These are phyloP conservation scores for Erynnis tages DNA, from an alignment of 2,888 invertebrate species.

Conservation along the genomic window DNA sequence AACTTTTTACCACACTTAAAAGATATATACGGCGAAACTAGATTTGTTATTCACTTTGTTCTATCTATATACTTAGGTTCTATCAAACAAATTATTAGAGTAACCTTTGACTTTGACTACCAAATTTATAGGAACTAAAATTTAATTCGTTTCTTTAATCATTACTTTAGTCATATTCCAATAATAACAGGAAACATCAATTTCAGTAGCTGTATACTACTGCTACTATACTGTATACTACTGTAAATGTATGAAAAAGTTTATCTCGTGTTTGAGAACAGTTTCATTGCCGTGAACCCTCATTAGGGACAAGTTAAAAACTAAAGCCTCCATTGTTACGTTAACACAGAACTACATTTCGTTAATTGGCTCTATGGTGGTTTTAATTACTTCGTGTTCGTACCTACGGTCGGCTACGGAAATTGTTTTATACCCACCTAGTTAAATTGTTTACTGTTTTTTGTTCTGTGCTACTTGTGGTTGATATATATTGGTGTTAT, in stretches of 20 bases:
- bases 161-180: too few relatives aligned
- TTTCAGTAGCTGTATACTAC: too few relatives aligned
- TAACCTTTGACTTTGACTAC: too few relatives aligned
- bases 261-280: conserved; percentile 21
- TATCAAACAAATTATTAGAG: too few relatives aligned
- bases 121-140: too few relatives aligned
- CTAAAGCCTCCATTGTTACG: conserved; percentile 63
- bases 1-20: too few relatives aligned
- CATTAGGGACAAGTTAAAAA: conserved; percentile 63
- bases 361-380: conserved; percentile 70
- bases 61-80: too few relatives aligned
- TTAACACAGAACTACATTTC: conserved; percentile 63
- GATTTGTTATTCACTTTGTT: too few relatives aligned
- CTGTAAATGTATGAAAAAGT: neutral
- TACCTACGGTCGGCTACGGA: conserved; percentile 17
- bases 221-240: too few relatives aligned
- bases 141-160: too few relatives aligned
- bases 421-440: conserved; percentile 22
- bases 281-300: conserved; percentile 55
- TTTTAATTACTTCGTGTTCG: conserved; percentile 66
- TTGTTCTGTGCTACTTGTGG: neutral
- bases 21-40: too few relatives aligned
- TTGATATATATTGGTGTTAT: neutral
- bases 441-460: conserved; percentile 2
- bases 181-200: too few relatives aligned